Evolutionary conservation across 2,113 vertebrate species (phyloP).

Genomic region (Furnarius figulus): DNA sequence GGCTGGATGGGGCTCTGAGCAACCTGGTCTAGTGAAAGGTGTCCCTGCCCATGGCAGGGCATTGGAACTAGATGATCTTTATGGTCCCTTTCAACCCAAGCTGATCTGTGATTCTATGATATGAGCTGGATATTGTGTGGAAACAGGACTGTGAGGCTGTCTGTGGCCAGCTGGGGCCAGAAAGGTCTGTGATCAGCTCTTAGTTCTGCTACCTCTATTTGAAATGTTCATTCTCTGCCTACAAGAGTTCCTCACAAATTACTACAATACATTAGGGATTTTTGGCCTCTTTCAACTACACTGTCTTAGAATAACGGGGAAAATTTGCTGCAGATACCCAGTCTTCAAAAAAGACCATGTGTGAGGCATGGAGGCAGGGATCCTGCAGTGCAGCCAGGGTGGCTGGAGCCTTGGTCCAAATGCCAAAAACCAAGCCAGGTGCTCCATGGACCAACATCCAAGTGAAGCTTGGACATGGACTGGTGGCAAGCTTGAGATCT

Average conservation of each 20-base stretch:
- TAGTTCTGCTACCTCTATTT: neutral
- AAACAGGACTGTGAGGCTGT: neutral
- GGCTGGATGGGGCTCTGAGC: neutral
- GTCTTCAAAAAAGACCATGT: neutral
- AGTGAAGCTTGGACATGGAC: neutral
- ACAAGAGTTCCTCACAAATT: neutral
- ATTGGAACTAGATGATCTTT: neutral
- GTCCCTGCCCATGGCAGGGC: neutral
- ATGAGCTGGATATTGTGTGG: neutral
- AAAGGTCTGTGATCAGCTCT: neutral
- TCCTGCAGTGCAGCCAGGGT: neutral
- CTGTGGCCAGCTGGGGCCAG: neutral
- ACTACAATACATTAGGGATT: neutral
- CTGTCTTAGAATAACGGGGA: fast-evolving
- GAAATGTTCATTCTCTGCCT: neutral
- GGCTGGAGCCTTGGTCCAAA: neutral
- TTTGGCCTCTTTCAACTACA: neutral
- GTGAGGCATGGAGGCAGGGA: neutral
- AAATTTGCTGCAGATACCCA: neutral
- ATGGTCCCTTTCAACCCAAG: neutral
- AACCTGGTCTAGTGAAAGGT: neutral
- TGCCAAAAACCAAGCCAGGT: neutral
- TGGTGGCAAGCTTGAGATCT: neutral
- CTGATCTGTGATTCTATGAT: neutral
- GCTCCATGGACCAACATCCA: neutral